A percentile compares a stretch with the other conserved stretches of the same genome.
phyloP scores from a whole-genome alignment of 2,113 vertebrate species.

The Anhinga anhinga region DNA sequence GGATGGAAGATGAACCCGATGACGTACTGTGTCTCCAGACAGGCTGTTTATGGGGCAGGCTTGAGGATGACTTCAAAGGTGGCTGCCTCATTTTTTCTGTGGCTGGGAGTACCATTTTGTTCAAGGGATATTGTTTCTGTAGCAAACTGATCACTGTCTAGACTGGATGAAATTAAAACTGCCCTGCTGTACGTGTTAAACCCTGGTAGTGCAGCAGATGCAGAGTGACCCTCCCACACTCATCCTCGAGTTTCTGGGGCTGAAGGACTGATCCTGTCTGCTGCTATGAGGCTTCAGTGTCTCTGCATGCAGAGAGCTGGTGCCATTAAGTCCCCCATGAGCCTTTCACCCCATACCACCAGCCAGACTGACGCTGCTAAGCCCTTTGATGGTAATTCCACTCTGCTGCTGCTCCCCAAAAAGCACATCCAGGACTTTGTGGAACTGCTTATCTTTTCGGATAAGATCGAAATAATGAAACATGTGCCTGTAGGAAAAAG shows the following conservation, averaged over 20 bases:
- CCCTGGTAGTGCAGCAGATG: background rate
- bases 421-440: background rate
- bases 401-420: background rate
- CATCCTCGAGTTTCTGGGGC: background rate
- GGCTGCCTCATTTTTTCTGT: background rate
- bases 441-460: background rate
- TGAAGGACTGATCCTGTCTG: background rate
- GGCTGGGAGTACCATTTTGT: background rate
- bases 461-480: background rate
- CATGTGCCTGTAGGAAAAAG: background rate
- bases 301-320: background rate
- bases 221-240: background rate
- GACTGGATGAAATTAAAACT: background rate
- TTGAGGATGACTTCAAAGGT: slow-evolving; percentile 4
- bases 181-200: background rate
- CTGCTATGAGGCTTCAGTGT: background rate
- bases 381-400: background rate
- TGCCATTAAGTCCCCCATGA: background rate
- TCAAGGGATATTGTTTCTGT: background rate
- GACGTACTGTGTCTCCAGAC: background rate
- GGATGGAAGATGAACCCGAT: background rate
- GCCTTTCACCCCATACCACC: background rate
- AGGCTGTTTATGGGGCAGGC: background rate
- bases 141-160: background rate
- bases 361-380: background rate